Conservation (phyloP, 1,140 invertebrate species). For the Lepeophtheirus salmonis region DNA sequence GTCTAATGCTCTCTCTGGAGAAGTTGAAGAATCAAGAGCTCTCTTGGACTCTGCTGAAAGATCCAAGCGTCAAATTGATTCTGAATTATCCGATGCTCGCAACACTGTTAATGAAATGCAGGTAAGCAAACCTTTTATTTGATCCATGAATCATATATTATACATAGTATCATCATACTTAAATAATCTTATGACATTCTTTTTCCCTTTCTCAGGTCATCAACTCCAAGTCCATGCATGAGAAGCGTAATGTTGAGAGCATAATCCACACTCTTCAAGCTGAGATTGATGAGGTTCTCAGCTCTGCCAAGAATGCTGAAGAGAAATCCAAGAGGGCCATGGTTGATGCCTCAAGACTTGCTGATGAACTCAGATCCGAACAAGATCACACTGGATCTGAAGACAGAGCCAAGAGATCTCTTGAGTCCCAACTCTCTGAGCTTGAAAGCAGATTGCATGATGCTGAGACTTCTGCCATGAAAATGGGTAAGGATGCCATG, state of each 20-base stretch:
- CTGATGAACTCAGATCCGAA: conserved; percentile 93
- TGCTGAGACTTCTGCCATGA: conserved; percentile 31
- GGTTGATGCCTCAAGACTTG: conserved; percentile 41
- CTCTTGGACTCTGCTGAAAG: conserved; percentile 37
- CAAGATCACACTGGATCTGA: conserved; percentile 94
- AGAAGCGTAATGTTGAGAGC: conserved; percentile 7
- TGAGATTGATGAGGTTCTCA: conserved; percentile 31
- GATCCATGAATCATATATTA: not conserved
- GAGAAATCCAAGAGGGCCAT: conserved; percentile 35
- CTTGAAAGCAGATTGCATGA: conserved; percentile 50
- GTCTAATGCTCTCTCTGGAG: conserved; percentile 31
- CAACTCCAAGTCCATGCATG: conserved; percentile 7
- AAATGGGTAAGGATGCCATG: conserved; percentile 34
- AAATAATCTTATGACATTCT: too few species aligned
- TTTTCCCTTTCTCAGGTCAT: not conserved
- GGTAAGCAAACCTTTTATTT: not conserved
- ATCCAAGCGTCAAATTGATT: conserved; percentile 26
- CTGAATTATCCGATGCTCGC: not conserved
- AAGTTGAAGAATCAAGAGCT: conserved; percentile 35
- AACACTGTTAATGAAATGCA: conserved; percentile 8
- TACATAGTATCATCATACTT: not conserved
- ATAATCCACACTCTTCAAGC: conserved; percentile 14
- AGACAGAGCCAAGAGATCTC: conserved; percentile 58
- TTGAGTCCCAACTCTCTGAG: conserved; percentile 19
- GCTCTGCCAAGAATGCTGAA: conserved; percentile 32